Evolutionary conservation across 2,113 vertebrate species (phyloP), one percentile per base, ranked within the genome.

Genomic region (Stegastes partitus): DNA sequence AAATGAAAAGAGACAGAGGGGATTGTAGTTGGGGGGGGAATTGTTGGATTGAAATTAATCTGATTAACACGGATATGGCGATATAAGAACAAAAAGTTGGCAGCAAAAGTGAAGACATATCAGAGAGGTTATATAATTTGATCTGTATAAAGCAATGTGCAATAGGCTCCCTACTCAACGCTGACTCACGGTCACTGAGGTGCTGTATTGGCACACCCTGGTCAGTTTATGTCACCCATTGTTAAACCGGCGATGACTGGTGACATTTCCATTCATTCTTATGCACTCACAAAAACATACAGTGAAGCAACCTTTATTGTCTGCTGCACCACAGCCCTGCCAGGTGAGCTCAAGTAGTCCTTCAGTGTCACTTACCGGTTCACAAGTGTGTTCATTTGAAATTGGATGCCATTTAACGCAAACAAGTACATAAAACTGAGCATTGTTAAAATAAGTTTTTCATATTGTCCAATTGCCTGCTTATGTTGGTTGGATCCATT

Each of bases 191-290:
- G 50, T 67, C 64, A 69, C 66, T 44, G 16, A 68, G 6, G 11
- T 50, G n/a, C 21, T 39, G 9, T 23, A 14, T 9, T 31, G 68
- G 5, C 85, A 84, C 83, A 34, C 85, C 84, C 71, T 42, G 58
- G 42, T 79, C 45, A 62, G 0, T 77, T 62, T 76, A 18, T 11
- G 37, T 63, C 57, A 79, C 16, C 3, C 18, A 57, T 34, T 65
- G 59, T 58, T 37, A 34, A 62, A 67, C 31, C 65, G 63, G 39
- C 11, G 11, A 66, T 25, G 39, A 45, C 42, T 28, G n/a, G 1
- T 28, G 45, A 66, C 37, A 45, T n/a, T 56, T 58, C 63, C 5
- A 62, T 67, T 44, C 28, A 77, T 37, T 49, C 37, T 69, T 42
- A 31, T 19, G 23, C 9, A 65, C 11, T 18, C 11, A 74, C 45